Conservation (phyloP, 2,888 invertebrate species). For the Caradrina clavipalpis region DNA sequence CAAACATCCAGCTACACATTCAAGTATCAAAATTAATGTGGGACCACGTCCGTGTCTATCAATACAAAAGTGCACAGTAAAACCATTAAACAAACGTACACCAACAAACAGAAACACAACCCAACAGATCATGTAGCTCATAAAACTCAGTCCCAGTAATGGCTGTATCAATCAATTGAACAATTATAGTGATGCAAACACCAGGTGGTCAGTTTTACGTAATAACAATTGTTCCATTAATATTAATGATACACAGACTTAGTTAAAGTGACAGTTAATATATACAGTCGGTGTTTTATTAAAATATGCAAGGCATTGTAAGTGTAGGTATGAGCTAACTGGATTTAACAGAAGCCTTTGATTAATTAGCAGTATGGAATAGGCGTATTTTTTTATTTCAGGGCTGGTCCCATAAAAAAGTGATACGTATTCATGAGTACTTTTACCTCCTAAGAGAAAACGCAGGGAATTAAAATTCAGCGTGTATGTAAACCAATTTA, state of each 20-base stretch:
- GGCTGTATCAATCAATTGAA: slow-evolving; percentile 79
- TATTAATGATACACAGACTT: slow-evolving; percentile 67
- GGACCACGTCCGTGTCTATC: background rate
- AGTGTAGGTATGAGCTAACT: slow-evolving; percentile 15
- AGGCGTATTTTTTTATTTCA: no score
- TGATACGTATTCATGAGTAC: no score
- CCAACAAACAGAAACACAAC: slow-evolving; percentile 24
- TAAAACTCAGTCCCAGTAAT: slow-evolving; percentile 70
- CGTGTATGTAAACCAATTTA: no score
- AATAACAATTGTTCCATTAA: slow-evolving; percentile 78
- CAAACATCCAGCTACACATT: no score
- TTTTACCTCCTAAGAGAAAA: no score
- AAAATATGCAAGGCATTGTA: slow-evolving; percentile 31
- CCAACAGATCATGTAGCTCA: slow-evolving; percentile 52
- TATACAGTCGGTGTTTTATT: slow-evolving; percentile 20
- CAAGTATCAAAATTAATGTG: background rate
- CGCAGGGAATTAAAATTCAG: no score
- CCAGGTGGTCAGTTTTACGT: slow-evolving; percentile 81
- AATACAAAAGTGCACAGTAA: background rate
- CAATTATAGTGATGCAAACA: slow-evolving; percentile 79
- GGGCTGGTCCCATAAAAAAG: no score
- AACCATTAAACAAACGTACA: slow-evolving; percentile 29
- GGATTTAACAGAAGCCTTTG: slow-evolving; percentile 12
- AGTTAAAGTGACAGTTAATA: slow-evolving; percentile 34
- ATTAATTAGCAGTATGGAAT: background rate